phyloP scores from a whole-genome alignment of 2,113 vertebrate genomes.

The Proterorhinus semilunaris region DNA sequence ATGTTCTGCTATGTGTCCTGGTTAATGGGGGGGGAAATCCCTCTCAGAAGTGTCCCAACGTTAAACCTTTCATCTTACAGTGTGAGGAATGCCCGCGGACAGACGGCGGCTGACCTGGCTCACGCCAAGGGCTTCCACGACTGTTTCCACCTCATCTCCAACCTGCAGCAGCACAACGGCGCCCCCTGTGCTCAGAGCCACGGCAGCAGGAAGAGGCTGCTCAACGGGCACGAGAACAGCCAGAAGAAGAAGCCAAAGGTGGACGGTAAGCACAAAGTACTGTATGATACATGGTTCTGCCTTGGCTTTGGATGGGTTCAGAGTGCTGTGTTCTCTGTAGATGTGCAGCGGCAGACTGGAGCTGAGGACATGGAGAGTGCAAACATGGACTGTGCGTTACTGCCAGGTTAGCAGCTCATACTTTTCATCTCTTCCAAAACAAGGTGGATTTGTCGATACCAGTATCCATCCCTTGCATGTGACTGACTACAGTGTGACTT shows the following conservation, averaged over 20 bases:
- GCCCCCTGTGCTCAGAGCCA: conserved; percentile 59
- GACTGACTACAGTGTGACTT: too few species aligned
- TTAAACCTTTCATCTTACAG: conserved; percentile 73
- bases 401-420: conserved; percentile 83
- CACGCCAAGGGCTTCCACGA: conserved; percentile 90
- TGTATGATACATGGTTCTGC: background rate
- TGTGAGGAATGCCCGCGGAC: conserved; percentile 91
- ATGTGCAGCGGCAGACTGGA: conserved; percentile 51
- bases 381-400: conserved; percentile 78
- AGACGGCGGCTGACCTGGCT: conserved; percentile 95
- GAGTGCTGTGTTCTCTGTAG: background rate
- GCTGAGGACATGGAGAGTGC: conserved; percentile 72
- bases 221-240: conserved; percentile 71
- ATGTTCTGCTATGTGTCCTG: too few species aligned
- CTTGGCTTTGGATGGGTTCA: too few species aligned
- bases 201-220: conserved; percentile 85
- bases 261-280: background rate
- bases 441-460: background rate
- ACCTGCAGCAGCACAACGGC: conserved; percentile 77
- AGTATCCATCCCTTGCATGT: too few species aligned
- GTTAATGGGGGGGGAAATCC: too few species aligned
- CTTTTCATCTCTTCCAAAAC: too few species aligned
- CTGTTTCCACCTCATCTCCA: conserved; percentile 88
- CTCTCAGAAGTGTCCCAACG: too few species aligned
- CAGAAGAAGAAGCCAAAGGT: conserved; percentile 68